A percentile compares a stretch with the other conserved stretches of the same genome.
Evolutionary conservation across 2,113 vertebrate genomes (phyloP).

Genomic region (Mesembrinibis cayennensis): DNA sequence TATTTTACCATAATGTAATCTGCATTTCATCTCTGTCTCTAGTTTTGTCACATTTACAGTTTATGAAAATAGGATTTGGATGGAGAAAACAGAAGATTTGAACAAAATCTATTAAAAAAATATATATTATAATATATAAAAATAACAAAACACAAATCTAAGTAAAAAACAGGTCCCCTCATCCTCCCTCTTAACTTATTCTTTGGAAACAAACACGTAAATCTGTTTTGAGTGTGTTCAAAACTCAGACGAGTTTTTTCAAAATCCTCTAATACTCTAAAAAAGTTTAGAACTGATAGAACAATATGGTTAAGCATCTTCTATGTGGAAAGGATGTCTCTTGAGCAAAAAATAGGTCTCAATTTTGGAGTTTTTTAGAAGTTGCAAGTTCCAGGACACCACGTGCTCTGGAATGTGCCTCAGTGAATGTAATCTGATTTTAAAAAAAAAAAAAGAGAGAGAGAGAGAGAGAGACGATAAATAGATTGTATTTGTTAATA

Average conservation of each 20-base stretch:
- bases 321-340: background rate
- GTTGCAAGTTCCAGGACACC: background rate
- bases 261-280: background rate
- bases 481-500: background rate
- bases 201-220: background rate
- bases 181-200: background rate
- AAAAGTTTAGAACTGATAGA: background rate
- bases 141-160: background rate
- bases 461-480: background rate
- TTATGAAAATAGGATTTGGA: background rate
- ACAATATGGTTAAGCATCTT: background rate
- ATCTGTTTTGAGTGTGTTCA: background rate
- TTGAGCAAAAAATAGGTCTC: background rate
- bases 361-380: background rate
- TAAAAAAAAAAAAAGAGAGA: too few species aligned
- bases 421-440: background rate
- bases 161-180: accelerated
- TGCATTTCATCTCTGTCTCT: background rate
- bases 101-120: background rate
- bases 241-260: background rate
- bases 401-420: background rate
- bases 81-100: background rate
- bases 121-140: too few species aligned
- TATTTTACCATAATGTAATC: background rate
- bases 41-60: background rate